Evolutionary conservation across 2,113 vertebrate species (phyloP).

Genomic region (Uria lomvia): DNA sequence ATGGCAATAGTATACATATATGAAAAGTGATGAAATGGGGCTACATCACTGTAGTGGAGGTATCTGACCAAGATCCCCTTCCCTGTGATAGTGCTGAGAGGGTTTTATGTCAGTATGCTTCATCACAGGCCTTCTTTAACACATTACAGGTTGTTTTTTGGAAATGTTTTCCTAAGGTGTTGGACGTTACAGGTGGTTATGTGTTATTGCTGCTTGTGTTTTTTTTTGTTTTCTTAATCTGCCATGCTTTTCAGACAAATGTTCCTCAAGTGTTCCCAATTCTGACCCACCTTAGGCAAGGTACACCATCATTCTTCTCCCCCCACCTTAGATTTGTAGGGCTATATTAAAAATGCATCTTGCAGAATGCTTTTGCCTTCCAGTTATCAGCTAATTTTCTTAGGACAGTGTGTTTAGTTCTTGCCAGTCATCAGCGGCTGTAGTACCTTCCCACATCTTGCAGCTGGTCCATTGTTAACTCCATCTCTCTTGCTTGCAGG

Average conservation of each 20-base stretch:
- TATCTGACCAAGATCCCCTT: neutral
- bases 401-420: neutral
- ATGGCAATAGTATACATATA: neutral
- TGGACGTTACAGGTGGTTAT: neutral
- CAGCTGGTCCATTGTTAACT: neutral
- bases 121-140: neutral
- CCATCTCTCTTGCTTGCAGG: constrained; percentile 72
- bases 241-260: neutral
- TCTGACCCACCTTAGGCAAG: neutral
- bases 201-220: neutral
- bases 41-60: neutral
- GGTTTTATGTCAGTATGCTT: neutral
- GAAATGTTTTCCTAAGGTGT: neutral
- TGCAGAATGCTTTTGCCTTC: neutral
- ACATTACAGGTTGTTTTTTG: neutral
- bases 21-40: neutral
- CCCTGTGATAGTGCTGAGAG: neutral
- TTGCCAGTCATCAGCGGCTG: neutral
- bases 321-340: neutral
- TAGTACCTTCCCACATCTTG: neutral
- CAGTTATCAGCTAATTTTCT: neutral
- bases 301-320: neutral
- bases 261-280: neutral
- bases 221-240: neutral
- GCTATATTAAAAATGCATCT: neutral